Evolutionary conservation across 2,113 vertebrate genomes (phyloP), one percentile per base, ranked within the genome.

Genomic region (Caretta caretta): DNA sequence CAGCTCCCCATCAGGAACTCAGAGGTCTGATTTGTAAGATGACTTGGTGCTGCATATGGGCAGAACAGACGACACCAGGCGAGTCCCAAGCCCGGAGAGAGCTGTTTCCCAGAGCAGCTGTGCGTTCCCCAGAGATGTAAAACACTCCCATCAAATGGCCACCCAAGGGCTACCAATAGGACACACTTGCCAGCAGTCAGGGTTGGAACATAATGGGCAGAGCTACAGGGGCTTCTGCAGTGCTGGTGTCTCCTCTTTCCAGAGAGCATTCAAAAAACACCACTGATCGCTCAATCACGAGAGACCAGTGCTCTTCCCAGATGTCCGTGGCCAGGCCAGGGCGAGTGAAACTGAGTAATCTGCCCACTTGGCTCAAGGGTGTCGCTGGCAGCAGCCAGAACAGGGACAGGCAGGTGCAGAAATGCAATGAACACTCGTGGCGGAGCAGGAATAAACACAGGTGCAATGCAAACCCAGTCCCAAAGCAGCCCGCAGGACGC

Each of bases 61-160:
- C 57, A 59, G 57, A 24, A 12, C 27, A 13, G 27, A 59, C 27
- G 10, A 29, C 57, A 29, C 57, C 25, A 59, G 27, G 12, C 3
- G 57, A 6, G 27, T 29, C 27, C 57, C 57, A 31, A 59, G 57
- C 27, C 25, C 27, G 14, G 56, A 59, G 57, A 31, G 27, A 62
- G 27, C 56, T 57, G 56, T 27, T 27, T 27, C 56, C 24, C 56
- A 0, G 5, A 54, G 5, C 1, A 0, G 54, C 1, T 0, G 29
- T 0, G 13, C 22, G 62, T 51, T 12, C 8, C 53, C 27, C 80
- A 8, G 0, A 0, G 50, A 50, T 6, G 3, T 3, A 12, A 24
- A 27, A 10, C 72, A 1, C 4, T 42, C 24, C 42, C 6, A n/a
- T n/a, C 10, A 51, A 88, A 46, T 1, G 76, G 35, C 46, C 35